phyloP scores from a whole-genome alignment of 2,113 vertebrate genomes.

The Calidris pygmaea region DNA sequence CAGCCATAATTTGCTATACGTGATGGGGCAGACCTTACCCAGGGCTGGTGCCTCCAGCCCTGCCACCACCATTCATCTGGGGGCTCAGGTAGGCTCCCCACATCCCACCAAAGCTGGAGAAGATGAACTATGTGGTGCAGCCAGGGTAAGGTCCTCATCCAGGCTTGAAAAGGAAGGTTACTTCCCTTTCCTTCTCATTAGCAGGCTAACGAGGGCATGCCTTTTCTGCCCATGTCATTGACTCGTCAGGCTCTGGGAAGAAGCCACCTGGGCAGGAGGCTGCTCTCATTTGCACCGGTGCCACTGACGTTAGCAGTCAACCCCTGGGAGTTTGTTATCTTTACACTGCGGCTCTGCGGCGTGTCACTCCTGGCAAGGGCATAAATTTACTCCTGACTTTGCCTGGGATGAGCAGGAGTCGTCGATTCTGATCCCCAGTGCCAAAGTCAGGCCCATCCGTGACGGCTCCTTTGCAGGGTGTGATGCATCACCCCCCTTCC shows the following conservation, averaged over 20 bases:
- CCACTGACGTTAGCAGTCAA: neutral
- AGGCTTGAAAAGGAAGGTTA: neutral
- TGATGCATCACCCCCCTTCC: neutral
- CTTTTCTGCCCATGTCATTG: accelerated
- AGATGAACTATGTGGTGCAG: accelerated
- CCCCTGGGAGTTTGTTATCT: neutral
- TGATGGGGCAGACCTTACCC: neutral
- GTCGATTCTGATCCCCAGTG: neutral
- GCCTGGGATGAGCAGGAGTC: neutral
- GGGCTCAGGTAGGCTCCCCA: neutral
- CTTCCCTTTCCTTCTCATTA: neutral
- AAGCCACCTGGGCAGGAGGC: neutral
- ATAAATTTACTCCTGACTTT: neutral
- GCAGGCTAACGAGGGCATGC: neutral
- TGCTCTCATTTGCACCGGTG: neutral
- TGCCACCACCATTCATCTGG: neutral
- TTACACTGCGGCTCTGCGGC: neutral
- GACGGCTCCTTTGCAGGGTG: accelerated
- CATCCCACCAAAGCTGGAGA: neutral
- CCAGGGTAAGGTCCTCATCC: neutral
- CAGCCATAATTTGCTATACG: neutral
- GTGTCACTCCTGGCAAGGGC: neutral
- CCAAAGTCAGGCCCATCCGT: neutral
- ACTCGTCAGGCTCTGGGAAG: neutral
- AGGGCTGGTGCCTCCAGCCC: neutral